Evolutionary conservation across 2,888 invertebrate species (phyloP).

Genomic region (Nymphalis polychloros): DNA sequence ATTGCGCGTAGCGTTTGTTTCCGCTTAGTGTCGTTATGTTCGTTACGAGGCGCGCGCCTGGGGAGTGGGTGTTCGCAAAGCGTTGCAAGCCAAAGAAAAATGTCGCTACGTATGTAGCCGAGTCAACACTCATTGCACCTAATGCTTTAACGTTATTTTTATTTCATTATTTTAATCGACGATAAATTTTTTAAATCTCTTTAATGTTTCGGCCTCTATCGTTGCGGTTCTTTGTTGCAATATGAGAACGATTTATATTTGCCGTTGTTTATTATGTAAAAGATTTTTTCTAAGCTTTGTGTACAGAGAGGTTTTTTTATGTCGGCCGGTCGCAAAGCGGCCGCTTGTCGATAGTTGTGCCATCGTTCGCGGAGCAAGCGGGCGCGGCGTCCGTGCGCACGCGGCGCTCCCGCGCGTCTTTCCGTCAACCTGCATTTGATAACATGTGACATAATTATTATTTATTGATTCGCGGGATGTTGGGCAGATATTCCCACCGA

Average conservation of each 20-base stretch:
- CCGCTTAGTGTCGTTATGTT: slow-evolving; percentile 42
- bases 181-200: slow-evolving; percentile 56
- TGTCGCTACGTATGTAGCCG: slow-evolving; percentile 63
- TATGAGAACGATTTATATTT: slow-evolving; percentile 68
- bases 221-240: slow-evolving; percentile 73
- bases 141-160: slow-evolving; percentile 74
- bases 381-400: slow-evolving; percentile 19
- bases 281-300: slow-evolving; percentile 61
- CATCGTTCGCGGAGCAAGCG: slow-evolving; percentile 54
- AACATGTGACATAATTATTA: slow-evolving; percentile 65
- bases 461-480: slow-evolving; percentile 67
- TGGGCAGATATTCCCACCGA: slow-evolving; percentile 75
- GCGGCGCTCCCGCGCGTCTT: slow-evolving; percentile 33
- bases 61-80: slow-evolving; percentile 46
- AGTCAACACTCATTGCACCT: slow-evolving; percentile 75
- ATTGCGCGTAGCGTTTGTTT: slow-evolving; percentile 39
- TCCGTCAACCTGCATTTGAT: slow-evolving; percentile 57
- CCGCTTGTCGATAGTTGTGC: slow-evolving; percentile 62
- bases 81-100: slow-evolving; percentile 73
- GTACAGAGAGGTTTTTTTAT: slow-evolving; percentile 58
- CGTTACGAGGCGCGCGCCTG: slow-evolving; percentile 43
- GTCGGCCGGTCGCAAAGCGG: slow-evolving; percentile 67
- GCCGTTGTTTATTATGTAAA: slow-evolving; percentile 74
- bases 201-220: slow-evolving; percentile 62
- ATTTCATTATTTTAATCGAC: slow-evolving; percentile 42